A percentile compares a stretch with the other conserved stretches of the same genome.
phyloP scores from a whole-genome alignment of 2,888 invertebrate species.

The Odontothrips loti region DNA sequence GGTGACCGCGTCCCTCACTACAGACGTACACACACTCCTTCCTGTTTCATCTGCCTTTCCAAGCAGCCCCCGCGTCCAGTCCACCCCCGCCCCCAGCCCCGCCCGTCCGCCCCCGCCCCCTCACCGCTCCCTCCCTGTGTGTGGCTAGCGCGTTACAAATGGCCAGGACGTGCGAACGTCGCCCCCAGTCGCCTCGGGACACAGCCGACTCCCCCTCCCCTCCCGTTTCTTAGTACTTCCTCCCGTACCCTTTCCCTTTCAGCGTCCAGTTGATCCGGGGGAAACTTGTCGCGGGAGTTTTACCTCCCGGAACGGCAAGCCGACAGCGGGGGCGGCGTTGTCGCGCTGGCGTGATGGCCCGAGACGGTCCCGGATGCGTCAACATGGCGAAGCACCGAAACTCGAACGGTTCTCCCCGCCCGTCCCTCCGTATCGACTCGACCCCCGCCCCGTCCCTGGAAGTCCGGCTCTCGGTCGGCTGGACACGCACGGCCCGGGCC shows the following conservation, averaged over 20 bases:
- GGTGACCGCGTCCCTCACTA: too few species aligned
- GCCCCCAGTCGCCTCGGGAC: not conserved
- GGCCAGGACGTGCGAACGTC: slow-evolving; percentile 7
- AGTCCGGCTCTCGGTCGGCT: too few species aligned
- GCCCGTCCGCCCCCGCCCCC: not conserved
- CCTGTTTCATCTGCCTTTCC: too few species aligned
- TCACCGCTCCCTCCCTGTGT: not conserved
- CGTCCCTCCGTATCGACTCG: too few species aligned
- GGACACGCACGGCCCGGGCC: too few species aligned
- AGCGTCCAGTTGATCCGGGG: not conserved
- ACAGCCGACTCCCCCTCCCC: not conserved
- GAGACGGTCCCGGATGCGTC: not conserved
- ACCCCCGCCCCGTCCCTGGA: too few species aligned
- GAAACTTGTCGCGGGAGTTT: not conserved
- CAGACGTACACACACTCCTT: not conserved
- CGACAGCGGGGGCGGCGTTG: not conserved
- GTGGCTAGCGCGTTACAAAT: slow-evolving; percentile 2
- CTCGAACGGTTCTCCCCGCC: too few species aligned
- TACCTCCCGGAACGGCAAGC: not conserved
- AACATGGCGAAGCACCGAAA: too few species aligned
- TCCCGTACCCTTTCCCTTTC: not conserved
- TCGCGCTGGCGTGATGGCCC: not conserved
- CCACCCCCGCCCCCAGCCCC: too few species aligned
- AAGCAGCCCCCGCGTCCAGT: too few species aligned
- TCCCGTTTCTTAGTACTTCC: too few species aligned